phyloP scores from a whole-genome alignment of 2,113 vertebrate genomes.

The Rhinopithecus roxellana region DNA sequence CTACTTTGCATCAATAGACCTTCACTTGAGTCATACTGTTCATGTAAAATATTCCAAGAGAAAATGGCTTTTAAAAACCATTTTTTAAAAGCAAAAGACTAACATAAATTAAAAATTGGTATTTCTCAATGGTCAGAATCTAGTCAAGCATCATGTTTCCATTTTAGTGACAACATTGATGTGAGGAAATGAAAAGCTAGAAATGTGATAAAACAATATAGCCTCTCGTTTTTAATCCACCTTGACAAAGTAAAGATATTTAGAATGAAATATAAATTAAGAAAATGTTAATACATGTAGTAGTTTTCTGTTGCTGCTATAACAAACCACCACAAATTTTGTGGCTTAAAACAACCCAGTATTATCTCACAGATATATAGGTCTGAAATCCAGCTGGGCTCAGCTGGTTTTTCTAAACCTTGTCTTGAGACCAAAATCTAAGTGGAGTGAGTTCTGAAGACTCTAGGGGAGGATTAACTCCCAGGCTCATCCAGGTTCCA shows the following conservation, averaged over 20 bases:
- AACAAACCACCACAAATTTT: neutral
- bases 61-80: neutral
- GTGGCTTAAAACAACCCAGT: neutral
- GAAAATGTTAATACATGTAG: neutral
- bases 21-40: neutral
- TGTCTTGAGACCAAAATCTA: neutral
- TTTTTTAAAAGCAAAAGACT: neutral
- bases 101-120: neutral
- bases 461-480: neutral
- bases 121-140: neutral
- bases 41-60: neutral
- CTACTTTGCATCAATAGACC: neutral
- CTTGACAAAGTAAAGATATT: neutral
- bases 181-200: neutral
- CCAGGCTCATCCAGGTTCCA: neutral
- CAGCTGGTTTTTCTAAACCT: neutral
- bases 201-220: neutral
- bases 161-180: slow-evolving; percentile 31
- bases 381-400: neutral
- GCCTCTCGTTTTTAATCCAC: neutral
- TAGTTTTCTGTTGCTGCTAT: neutral
- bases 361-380: neutral
- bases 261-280: neutral
- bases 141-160: neutral
- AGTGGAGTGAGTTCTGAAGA: neutral